Evolutionary conservation across 2,113 vertebrate species (phyloP), one percentile per base, ranked within the genome.

Genomic region (Lynx canadensis): DNA sequence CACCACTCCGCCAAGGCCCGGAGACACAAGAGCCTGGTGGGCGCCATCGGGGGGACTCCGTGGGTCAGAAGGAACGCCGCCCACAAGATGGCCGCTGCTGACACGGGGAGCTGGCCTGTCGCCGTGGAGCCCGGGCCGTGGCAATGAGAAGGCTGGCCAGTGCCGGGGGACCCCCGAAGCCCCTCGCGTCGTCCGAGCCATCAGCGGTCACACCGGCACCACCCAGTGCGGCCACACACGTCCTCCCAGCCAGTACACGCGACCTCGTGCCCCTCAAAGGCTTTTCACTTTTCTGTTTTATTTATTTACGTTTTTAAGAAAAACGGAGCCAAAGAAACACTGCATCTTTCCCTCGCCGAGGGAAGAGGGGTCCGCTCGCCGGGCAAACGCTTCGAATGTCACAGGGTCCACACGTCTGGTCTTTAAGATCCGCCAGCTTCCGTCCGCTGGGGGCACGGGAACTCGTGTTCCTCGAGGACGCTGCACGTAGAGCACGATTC

Each of bases 401-500:
- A 23, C 36, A 23, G 21, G 38, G 69, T 3, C 57, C 57, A 21
- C 57, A 18, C 3, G 38, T 6, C 36, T 38, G 1, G n/a, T 36
- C 21, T 71, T n/a, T 16, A 4, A 21, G 9, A 11, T 23, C 19
- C 2, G 2, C 21, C 69, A 23, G 21, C 71, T 57, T 38, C 71
- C 0, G 36, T 13, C 69, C 1, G 2, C 69, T 11, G 36, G 11
- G 23, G 1, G 69, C 69, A 21, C 69, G 10, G 8, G 10, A 10
- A 4, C n/a, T 12, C 2, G 36, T 1, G 19, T 2, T 73, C 19
- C n/a, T 1, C 19, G 19, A 5, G 69, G 21, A 2, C 2, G n/a
- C 36, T 2, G n/a, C 52, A 57, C 27, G 27, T 1, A 5, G 29
- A 31, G 29, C 65, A 2, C 13, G 65, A 66, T 5, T 27, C 36